These are phyloP conservation scores for Sebastes fasciatus DNA, from an alignment of 2,113 vertebrate genomes.

Conservation along the genomic window DNA sequence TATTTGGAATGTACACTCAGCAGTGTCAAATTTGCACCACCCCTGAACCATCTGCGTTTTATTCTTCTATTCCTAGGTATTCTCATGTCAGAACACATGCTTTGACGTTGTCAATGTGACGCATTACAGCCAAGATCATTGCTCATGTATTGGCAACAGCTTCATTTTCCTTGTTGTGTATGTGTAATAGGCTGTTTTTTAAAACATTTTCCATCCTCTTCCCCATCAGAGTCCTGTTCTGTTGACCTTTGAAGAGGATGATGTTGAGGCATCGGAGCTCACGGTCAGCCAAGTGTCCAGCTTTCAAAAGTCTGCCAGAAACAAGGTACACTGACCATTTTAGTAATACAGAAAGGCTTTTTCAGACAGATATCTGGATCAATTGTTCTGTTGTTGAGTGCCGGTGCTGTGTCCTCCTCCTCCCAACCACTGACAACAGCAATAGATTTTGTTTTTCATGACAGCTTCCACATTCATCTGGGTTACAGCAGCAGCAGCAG, in stretches of 20 bases:
- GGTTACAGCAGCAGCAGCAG: slow-evolving; percentile 19
- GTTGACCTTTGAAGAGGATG: slow-evolving; percentile 89
- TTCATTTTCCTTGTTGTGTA: background rate
- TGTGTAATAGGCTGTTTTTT: background rate
- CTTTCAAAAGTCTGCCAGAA: slow-evolving; percentile 81
- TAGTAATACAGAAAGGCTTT: background rate
- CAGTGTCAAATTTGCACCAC: background rate
- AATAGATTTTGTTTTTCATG: background rate
- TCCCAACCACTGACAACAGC: background rate
- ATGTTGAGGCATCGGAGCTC: slow-evolving; percentile 86
- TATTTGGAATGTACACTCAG: background rate
- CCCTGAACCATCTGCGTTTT: background rate
- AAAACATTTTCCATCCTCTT: slow-evolving; percentile 13
- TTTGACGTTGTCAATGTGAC: background rate
- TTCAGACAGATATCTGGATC: background rate
- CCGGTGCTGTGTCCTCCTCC: background rate
- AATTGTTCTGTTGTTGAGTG: background rate
- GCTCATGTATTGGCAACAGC: background rate
- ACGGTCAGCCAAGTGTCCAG: slow-evolving; percentile 84
- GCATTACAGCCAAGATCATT: background rate
- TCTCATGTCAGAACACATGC: slow-evolving; percentile 10
- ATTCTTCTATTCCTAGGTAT: background rate
- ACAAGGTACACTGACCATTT: slow-evolving; percentile 86
- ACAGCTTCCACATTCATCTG: slow-evolving; percentile 12
- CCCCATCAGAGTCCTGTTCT: slow-evolving; percentile 83